phyloP scores from a whole-genome alignment of 2,797 vertebrate species.

The Spheniscus humboldti region DNA sequence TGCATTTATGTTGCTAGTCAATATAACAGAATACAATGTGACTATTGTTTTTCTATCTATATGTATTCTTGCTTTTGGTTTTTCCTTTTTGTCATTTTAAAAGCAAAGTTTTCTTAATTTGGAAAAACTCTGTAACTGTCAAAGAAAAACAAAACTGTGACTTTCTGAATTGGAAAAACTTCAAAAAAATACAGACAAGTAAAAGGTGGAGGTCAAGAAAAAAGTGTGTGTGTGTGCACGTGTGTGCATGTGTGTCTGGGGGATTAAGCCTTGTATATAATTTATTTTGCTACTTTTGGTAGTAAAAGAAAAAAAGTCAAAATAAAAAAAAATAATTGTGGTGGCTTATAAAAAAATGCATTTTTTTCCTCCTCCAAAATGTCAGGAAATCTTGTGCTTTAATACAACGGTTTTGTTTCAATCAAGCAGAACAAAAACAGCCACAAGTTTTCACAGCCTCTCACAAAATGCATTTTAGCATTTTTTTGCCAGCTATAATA shows the following conservation, averaged over 20 bases:
- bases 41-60: background rate
- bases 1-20: background rate
- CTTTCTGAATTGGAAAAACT: background rate
- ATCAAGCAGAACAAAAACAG: background rate
- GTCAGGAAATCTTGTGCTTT: background rate
- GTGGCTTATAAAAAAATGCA: background rate
- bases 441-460: background rate
- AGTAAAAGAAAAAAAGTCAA: background rate
- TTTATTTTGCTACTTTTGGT: background rate
- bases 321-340: background rate
- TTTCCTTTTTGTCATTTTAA: background rate
- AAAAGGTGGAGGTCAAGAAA: background rate
- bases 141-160: background rate
- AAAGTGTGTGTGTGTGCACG: background rate
- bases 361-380: background rate
- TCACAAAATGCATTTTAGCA: background rate
- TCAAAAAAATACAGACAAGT: background rate
- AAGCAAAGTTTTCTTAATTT: background rate
- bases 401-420: background rate
- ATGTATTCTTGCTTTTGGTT: background rate
- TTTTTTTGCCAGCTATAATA: background rate
- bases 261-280: background rate
- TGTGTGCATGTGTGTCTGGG: background rate
- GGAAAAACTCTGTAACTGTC: background rate
- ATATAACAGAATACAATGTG: background rate